These are phyloP conservation scores for Coregonus clupeaformis DNA, from an alignment of 2,113 vertebrate species.

Conservation along the genomic window DNA sequence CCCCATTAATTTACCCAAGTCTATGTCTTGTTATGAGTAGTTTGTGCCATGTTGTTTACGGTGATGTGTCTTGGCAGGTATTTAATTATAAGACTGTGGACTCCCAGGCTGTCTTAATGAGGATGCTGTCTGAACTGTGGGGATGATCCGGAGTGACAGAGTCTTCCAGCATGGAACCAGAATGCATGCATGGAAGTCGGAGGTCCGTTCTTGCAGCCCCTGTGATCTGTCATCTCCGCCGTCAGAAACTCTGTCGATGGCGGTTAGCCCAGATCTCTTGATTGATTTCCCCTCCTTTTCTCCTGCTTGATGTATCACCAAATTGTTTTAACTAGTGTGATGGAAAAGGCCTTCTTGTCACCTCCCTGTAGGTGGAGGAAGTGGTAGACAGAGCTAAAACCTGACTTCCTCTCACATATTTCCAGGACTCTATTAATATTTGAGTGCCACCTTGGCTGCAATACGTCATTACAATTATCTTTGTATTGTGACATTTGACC, in stretches of 20 bases:
- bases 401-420: background rate
- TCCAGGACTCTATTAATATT: conserved; percentile 17
- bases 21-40: conserved; percentile 2
- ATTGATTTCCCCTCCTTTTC: too few species aligned
- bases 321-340: background rate
- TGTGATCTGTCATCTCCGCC: background rate
- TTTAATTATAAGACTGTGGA: conserved; percentile 24
- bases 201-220: background rate
- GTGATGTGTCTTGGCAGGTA: conserved; percentile 18
- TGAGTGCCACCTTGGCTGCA: conserved; percentile 2
- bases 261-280: too few species aligned
- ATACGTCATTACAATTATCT: too few species aligned
- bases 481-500: too few species aligned
- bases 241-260: too few species aligned
- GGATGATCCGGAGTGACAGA: conserved; percentile 27
- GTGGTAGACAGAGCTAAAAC: background rate
- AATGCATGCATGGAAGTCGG: background rate
- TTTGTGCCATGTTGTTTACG: conserved; percentile 13
- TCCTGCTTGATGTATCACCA: too few species aligned
- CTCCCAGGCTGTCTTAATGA: conserved; percentile 35
- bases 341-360: conserved; percentile 20
- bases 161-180: conserved; percentile 16
- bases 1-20: too few species aligned
- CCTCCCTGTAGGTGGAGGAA: conserved; percentile 42
- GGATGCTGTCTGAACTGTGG: conserved; percentile 1